phyloP scores from a whole-genome alignment of 37 sponge, comb jelly and placozoan genomes.

The Chondrilla cf. caribensis region DNA sequence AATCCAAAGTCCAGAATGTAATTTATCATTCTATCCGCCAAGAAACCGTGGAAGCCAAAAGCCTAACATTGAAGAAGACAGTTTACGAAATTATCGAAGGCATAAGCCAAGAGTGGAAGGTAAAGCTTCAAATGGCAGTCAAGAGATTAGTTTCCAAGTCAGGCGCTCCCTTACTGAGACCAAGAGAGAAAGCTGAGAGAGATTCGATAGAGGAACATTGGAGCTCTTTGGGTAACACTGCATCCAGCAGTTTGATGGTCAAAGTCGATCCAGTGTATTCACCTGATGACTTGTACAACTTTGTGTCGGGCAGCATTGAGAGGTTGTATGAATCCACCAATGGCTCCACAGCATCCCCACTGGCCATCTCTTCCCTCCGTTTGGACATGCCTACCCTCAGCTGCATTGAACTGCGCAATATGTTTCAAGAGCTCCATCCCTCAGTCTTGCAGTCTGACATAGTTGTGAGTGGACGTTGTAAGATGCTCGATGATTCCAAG shows the following conservation, averaged over 20 bases:
- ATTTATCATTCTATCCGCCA: neutral
- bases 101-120: neutral
- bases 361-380: neutral
- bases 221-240: neutral
- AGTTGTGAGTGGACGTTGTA: neutral
- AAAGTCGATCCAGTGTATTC: neutral
- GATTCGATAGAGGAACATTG: neutral
- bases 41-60: neutral
- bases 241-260: neutral
- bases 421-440: slow-evolving; percentile 11
- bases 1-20: neutral
- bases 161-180: neutral
- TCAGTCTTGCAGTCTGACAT: neutral
- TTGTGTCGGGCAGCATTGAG: neutral
- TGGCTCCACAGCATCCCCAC: neutral
- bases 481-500: neutral
- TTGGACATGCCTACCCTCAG: neutral
- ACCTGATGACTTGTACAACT: neutral
- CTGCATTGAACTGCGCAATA: neutral
- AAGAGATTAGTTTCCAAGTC: neutral
- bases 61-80: neutral
- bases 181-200: neutral
- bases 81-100: neutral
- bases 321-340: too few relatives aligned
- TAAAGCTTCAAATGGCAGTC: neutral